Percentiles rank a stretch among this genome's conserved stretches.
Conservation (phyloP, 2,113 vertebrate genomes). For the Orientallactaga bullata region DNA sequence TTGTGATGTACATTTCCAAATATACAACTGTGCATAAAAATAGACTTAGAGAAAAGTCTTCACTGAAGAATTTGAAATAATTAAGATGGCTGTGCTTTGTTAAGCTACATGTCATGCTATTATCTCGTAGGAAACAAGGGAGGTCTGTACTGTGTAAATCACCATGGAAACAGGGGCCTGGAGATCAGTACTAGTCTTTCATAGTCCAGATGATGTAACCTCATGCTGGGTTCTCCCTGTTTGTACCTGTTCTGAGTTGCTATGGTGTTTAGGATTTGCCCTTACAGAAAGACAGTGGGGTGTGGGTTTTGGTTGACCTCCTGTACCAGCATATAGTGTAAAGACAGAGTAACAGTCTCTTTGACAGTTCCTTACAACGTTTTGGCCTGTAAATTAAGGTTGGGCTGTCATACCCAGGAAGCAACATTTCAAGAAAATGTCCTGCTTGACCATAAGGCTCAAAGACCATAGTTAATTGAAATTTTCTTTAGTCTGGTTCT, state of each 20-base stretch:
- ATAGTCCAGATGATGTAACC: neutral
- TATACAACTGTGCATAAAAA: constrained; percentile 11
- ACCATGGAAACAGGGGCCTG: constrained; percentile 72
- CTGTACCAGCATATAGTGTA: neutral
- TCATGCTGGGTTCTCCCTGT: neutral
- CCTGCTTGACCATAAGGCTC: neutral
- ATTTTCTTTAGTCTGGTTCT: constrained; percentile 50
- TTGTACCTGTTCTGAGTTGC: neutral
- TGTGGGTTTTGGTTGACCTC: neutral
- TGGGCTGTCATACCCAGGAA: neutral
- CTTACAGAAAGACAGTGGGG: neutral
- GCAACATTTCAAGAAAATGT: neutral
- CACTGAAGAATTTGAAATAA: constrained; percentile 49
- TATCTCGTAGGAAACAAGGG: neutral
- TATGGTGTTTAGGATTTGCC: neutral
- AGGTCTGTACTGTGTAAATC: constrained; percentile 59
- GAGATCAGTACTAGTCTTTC: constrained; percentile 42
- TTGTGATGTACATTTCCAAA: neutral
- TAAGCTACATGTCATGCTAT: neutral
- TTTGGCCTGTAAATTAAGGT: neutral
- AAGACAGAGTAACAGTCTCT: neutral
- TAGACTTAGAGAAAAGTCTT: constrained; percentile 25
- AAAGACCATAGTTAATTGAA: constrained; percentile 31
- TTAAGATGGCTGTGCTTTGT: constrained; percentile 36
- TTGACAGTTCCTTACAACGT: neutral